Evolutionary conservation across 2,888 invertebrate species (phyloP).

Genomic region (Apodemia mormo): DNA sequence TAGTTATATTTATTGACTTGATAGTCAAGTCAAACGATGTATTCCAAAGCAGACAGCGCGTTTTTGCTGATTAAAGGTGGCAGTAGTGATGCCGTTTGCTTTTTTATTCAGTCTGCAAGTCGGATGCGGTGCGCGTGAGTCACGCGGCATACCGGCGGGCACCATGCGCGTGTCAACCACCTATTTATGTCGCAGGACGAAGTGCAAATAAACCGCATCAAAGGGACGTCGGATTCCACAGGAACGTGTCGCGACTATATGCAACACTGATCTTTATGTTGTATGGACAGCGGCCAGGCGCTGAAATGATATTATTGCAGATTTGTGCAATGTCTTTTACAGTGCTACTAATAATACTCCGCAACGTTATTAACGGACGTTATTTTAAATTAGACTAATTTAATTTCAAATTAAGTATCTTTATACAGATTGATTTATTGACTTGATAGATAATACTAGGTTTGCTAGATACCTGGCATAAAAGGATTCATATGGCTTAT

Average conservation of each 20-base stretch:
- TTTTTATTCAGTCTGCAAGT: constrained; percentile 59
- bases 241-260: constrained; percentile 52
- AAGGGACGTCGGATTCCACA: constrained; percentile 73
- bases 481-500: too few relatives aligned
- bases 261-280: constrained; percentile 36
- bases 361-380: neutral
- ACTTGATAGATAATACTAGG: neutral
- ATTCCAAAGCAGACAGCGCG: constrained; percentile 7
- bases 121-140: constrained; percentile 62
- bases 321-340: neutral
- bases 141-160: constrained; percentile 67
- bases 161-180: constrained; percentile 77
- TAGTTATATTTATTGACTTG: too few relatives aligned
- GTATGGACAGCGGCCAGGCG: neutral
- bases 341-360: neutral
- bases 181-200: constrained; percentile 80
- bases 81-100: constrained; percentile 45
- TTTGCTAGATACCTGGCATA: neutral
- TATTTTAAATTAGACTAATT: neutral
- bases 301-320: neutral
- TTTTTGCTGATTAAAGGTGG: constrained; percentile 15
- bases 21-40: neutral
- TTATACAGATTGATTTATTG: neutral
- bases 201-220: constrained; percentile 80
- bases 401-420: neutral